Evolutionary conservation across 2,888 invertebrate genomes (phyloP).

Genomic region (Sphaerophoria rueppellii): DNA sequence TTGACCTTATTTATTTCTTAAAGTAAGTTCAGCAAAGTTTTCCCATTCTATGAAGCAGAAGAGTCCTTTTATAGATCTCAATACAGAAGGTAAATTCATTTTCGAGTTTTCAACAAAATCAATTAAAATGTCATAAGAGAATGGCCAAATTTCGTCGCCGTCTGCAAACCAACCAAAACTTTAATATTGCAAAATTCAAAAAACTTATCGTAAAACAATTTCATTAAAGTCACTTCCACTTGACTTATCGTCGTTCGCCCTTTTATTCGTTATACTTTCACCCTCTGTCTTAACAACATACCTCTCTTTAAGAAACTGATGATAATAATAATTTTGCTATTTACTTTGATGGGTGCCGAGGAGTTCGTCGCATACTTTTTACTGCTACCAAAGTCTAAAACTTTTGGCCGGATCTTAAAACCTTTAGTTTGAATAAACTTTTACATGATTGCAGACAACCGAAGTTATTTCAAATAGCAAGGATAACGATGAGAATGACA

Average conservation of each 20-base stretch:
- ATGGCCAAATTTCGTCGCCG: slow-evolving; percentile 1
- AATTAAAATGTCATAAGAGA: slow-evolving; percentile 9
- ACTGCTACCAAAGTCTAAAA: neutral
- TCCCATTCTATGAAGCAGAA: no score
- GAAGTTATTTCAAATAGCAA: neutral
- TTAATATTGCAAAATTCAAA: slow-evolving; percentile 18
- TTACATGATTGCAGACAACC: slow-evolving; percentile 29
- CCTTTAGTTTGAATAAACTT: slow-evolving; percentile 39
- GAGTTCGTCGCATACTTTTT: slow-evolving; percentile 11
- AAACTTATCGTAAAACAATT: slow-evolving; percentile 34
- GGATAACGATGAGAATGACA: slow-evolving; percentile 16
- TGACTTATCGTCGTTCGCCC: neutral
- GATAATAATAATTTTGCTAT: slow-evolving; percentile 18
- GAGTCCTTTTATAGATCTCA: no score
- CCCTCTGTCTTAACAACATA: no score
- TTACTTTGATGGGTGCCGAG: slow-evolving; percentile 23
- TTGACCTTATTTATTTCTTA: no score
- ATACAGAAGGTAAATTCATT: neutral
- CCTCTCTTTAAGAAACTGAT: neutral
- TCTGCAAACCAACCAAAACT: neutral
- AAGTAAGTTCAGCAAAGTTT: no score
- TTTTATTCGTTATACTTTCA: no score
- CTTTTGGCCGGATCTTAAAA: neutral
- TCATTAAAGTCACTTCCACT: slow-evolving; percentile 32
- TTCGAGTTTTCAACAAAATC: neutral